These are phyloP conservation scores for Lacerta agilis DNA, from an alignment of 2,797 vertebrate species.

Conservation along the genomic window DNA sequence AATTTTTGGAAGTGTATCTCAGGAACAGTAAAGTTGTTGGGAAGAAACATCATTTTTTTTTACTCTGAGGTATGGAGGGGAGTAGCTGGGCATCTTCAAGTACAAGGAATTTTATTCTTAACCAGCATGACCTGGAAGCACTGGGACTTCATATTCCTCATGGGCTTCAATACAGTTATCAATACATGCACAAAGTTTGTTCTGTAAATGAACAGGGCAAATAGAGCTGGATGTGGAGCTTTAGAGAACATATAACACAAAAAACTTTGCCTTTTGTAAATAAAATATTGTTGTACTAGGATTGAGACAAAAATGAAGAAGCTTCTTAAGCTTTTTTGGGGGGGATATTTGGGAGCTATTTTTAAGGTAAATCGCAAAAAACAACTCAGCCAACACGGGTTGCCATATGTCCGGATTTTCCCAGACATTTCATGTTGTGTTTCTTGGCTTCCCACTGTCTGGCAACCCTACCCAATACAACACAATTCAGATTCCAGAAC, in stretches of 20 bases:
- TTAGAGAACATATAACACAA: neutral
- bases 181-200: neutral
- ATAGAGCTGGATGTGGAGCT: neutral
- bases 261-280: neutral
- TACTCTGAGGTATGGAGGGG: neutral
- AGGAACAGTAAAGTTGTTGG: neutral
- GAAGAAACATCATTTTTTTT: neutral
- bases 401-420: too few species aligned
- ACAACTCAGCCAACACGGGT: too few species aligned
- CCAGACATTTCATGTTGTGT: too few species aligned
- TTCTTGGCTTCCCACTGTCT: too few species aligned
- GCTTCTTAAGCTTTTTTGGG: neutral
- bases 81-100: neutral
- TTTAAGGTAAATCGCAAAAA: too few species aligned
- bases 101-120: neutral
- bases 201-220: neutral
- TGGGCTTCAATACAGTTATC: neutral
- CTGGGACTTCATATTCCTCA: neutral
- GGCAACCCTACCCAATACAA: too few species aligned
- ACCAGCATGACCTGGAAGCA: neutral
- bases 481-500: too few species aligned
- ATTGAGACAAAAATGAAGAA: neutral
- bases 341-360: neutral
- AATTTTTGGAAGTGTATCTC: neutral
- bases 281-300: neutral